Base-by-base conservation (phyloP, 2,797 vertebrate species). In the Tympanoctomys barrerae region DNA sequence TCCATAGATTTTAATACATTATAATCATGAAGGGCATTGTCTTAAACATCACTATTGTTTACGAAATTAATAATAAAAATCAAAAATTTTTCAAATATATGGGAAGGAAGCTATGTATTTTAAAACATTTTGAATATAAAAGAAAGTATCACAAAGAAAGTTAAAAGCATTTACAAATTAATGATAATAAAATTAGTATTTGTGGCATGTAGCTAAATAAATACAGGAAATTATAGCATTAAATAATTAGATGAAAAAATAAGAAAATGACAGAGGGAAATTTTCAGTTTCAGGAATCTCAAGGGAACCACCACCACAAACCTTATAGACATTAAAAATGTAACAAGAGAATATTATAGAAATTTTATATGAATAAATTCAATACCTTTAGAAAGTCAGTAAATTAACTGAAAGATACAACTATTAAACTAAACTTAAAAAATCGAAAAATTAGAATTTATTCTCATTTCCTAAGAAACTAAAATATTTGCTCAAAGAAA, bases 361-460 rank as follows among this genome's bases (percentile, higher is more conserved):
- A 78, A 28, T 33, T 64, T 87, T 90, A 71, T 79, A 36, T 49
- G 31, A 71, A 66, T 42, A 64, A 80, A 59, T 88, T 95, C 21
- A 84, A 80, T 77, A 36, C 71, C 28, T 90, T 80, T 42, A 71
- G 14, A 31, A 88, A 79, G 52, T 87, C 8, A 33, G 82, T 39
- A 79, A 94, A 92, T 78, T 78, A 36, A 57, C 79, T 87, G 36
- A 79, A 87, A 90, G 78, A 71, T 18, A 78, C 28, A 84, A 78
- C 31, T 59, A 68, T 66, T 83, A 90, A 79, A 73, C n/a, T 83
- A 24, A 94, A 59, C 19, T 64, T 26, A 52, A 39, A 96, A 83
- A 92, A 83, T 8, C 28, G 2, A 90, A 75, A 94, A 75, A 66
- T 84, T 18, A 78, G 59, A 66, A 66, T 71, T 88, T 91, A 24